Conservation (phyloP, 1,140 invertebrate genomes). For the Anthonomus grandis region DNA sequence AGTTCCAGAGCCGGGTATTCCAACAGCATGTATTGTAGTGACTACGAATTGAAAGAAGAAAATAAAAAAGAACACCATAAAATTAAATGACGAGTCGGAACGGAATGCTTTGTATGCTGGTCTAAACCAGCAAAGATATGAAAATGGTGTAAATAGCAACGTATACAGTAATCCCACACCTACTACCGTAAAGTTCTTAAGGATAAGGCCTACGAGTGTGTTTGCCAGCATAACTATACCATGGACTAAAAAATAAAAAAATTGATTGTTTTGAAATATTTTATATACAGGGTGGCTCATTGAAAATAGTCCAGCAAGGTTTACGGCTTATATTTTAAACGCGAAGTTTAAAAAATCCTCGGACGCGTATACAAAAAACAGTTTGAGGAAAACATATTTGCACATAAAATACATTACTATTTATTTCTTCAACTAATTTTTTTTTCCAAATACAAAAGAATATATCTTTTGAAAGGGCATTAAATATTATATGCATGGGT, state of each 20-base stretch:
- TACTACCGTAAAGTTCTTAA: constrained; percentile 76
- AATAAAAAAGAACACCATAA: constrained; percentile 99
- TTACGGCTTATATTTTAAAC: too few species aligned
- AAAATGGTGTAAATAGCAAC: constrained; percentile 91
- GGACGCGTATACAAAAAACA: too few species aligned
- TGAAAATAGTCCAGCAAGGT: too few species aligned
- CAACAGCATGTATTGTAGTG: constrained; percentile 83
- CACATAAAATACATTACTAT: too few species aligned
- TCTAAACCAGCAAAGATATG: constrained; percentile 93
- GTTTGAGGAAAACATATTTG: too few species aligned
- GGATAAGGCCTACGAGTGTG: constrained; percentile 74
- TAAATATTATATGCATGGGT: too few species aligned
- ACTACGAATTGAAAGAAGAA: constrained; percentile 97
- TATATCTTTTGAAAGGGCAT: too few species aligned
- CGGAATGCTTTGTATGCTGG: constrained; percentile 72
- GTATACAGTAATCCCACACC: constrained; percentile 88
- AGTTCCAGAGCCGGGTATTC: constrained; percentile 72
- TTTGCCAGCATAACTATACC: constrained; percentile 81
- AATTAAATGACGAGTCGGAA: constrained; percentile 98
- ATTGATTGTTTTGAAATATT: too few species aligned
- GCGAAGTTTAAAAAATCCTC: too few species aligned
- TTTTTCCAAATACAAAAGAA: too few species aligned
- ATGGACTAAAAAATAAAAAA: constrained; percentile 72
- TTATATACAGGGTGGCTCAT: too few species aligned
- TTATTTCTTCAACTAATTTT: background rate